Evolutionary conservation across 2,113 vertebrate species (phyloP).

Genomic region (Eulacestoma nigropectus): DNA sequence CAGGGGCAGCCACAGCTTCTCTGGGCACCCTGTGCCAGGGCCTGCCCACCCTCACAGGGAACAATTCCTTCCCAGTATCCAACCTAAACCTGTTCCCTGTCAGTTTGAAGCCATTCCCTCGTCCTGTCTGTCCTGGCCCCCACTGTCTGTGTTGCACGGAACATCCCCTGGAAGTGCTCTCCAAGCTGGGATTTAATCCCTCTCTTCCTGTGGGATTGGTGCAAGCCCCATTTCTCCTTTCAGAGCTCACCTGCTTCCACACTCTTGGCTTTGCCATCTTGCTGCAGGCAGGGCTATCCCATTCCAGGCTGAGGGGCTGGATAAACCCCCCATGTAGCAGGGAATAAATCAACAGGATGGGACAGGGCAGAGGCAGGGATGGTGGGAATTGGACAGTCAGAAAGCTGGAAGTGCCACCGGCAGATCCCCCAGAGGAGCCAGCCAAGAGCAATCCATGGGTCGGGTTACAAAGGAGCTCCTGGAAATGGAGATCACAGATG

Average conservation of each 20-base stretch:
- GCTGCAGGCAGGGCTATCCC: not conserved
- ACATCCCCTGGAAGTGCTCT: not conserved
- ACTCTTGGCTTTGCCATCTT: not conserved
- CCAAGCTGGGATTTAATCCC: not conserved
- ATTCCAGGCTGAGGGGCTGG: not conserved
- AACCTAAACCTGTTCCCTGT: not conserved
- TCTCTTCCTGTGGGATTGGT: not conserved
- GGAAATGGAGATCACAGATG: constrained; percentile 16
- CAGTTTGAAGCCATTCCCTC: not conserved
- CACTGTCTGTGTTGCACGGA: not conserved
- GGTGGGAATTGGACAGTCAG: not conserved
- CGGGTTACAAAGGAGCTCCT: constrained; percentile 10
- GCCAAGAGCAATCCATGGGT: not conserved
- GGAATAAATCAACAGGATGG: not conserved
- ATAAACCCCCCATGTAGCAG: not conserved
- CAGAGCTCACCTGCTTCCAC: not conserved
- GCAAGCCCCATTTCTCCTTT: not conserved
- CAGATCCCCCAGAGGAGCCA: not conserved
- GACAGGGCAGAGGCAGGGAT: not conserved
- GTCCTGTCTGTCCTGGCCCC: not conserved
- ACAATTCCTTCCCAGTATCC: not conserved
- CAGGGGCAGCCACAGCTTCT: not conserved
- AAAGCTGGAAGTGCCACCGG: not conserved
- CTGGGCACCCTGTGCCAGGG: not conserved
- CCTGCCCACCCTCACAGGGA: not conserved